These are phyloP conservation scores for Lasaia peninsularis DNA, from an alignment of 1,140 invertebrate genomes.

Conservation along the genomic window DNA sequence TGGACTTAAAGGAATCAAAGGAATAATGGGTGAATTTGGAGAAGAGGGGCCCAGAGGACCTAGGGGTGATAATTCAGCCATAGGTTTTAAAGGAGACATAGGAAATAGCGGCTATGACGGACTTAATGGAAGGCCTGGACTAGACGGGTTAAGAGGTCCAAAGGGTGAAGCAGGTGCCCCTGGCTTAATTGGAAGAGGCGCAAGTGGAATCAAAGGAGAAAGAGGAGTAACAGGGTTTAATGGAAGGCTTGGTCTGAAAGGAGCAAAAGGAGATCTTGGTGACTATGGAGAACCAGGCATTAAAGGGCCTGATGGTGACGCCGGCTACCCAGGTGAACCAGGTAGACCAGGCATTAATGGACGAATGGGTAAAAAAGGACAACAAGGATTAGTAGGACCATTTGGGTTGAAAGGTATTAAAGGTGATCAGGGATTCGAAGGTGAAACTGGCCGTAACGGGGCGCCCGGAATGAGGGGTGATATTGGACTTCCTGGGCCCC, in stretches of 20 bases:
- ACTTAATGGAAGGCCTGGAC: constrained; percentile 39
- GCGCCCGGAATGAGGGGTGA: constrained; percentile 57
- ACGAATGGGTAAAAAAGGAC: constrained; percentile 57
- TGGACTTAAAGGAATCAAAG: constrained; percentile 82
- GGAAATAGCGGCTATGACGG: constrained; percentile 69
- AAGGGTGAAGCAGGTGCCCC: constrained; percentile 59
- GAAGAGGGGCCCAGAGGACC: constrained; percentile 44
- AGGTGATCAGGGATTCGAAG: constrained; percentile 71
- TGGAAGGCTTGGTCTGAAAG: constrained; percentile 56
- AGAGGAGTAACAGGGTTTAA: constrained; percentile 70
- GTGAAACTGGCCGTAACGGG: constrained; percentile 55
- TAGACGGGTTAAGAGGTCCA: constrained; percentile 37
- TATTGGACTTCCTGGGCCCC: constrained; percentile 61
- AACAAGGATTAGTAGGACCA: constrained; percentile 36
- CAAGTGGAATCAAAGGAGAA: constrained; percentile 72
- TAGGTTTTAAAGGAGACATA: constrained; percentile 58
- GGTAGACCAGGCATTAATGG: constrained; percentile 74
- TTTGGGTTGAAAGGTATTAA: constrained; percentile 74
- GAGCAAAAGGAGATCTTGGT: constrained; percentile 64
- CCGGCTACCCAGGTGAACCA: constrained; percentile 52
- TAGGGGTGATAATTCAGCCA: constrained; percentile 76
- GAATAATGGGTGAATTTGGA: constrained; percentile 78
- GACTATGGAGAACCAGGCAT: constrained; percentile 40
- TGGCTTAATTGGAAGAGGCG: constrained; percentile 43
- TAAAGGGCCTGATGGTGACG: constrained; percentile 53